These are phyloP conservation scores for Myzus persicae DNA, from an alignment of 1,140 invertebrate species.

Conservation along the genomic window DNA sequence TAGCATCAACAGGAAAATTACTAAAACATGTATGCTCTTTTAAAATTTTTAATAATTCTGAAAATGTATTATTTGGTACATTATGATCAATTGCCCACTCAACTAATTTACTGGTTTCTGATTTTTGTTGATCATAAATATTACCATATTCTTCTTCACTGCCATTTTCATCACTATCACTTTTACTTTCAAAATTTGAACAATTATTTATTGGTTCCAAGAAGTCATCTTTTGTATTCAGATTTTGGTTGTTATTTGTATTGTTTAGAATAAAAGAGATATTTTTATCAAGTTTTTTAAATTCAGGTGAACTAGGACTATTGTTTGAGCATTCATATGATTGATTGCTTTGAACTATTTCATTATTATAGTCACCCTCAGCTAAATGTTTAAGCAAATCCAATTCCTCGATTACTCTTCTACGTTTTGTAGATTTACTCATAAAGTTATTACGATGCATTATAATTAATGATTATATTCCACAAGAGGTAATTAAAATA, in stretches of 20 bases:
- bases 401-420: not conserved
- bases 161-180: not conserved
- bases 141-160: not conserved
- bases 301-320: not conserved
- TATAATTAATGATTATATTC: not conserved
- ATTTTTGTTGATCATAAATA: not conserved
- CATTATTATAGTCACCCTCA: not conserved
- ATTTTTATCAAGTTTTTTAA: too few relatives aligned
- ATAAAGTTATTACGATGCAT: not conserved
- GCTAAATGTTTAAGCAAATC: not conserved
- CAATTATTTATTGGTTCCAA: not conserved
- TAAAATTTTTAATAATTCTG: not conserved
- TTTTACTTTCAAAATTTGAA: not conserved
- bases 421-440: slow-evolving; percentile 8
- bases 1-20: too few relatives aligned
- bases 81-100: not conserved
- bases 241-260: not conserved
- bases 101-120: not conserved
- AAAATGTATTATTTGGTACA: slow-evolving; percentile 7
- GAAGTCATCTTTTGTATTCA: not conserved
- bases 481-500: too few relatives aligned
- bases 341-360: not conserved
- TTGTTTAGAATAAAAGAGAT: too few relatives aligned
- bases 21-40: not conserved
- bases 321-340: not conserved